Base-by-base conservation (phyloP, 2,797 vertebrate genomes). In the Etheostoma nigrum region DNA sequence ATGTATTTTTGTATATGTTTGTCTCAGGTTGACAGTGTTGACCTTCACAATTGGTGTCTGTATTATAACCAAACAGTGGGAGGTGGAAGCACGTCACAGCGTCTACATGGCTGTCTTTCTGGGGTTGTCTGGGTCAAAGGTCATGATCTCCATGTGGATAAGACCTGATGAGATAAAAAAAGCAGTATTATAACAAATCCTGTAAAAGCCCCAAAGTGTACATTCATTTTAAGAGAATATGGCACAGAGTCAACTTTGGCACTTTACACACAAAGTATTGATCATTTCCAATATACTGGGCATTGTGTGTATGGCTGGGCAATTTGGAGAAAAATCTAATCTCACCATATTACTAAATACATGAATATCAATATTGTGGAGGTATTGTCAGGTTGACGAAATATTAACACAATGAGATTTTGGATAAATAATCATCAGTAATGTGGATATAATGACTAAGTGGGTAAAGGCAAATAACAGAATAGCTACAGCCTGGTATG, bases 91-190 rank as follows among this genome's bases (percentile, higher is more conserved):
- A 53, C 18, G 23, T 45, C 70, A 59, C 33, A 16, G 42, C 23
- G 0, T 76, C 85, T 93, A 95, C 60, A 91, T 92, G 48, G 93
- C 94, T 18, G 93, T 95, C 57, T 89, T 83, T 49, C 88, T 88
- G 18, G 95, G 96, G 81, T 95, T 93, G 47, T 91, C 88, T 36
- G 94, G 94, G 82, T 96, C 95, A 58, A 96, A 96, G 62, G 95
- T 96, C 95, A 95, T 96, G 57, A 96, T 95, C 88, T 96, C 96
- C 95, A 96, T 96, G 83, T 96, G 96, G 86, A 96, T 95, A 47
- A 96, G 94, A 86, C 95, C 94, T 95, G 65, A 47, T 57, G 60
- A 74, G 72, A 66, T 61, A n/a, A 27, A 58, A 64, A 66, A 23
- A 77, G n/a, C 19, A 57, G 2, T n/a, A 11, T 65, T 65, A 27